A percentile compares a stretch with the other conserved stretches of the same genome.
Conservation (phyloP, 2,888 invertebrate species). For the Bellardia pandia region DNA sequence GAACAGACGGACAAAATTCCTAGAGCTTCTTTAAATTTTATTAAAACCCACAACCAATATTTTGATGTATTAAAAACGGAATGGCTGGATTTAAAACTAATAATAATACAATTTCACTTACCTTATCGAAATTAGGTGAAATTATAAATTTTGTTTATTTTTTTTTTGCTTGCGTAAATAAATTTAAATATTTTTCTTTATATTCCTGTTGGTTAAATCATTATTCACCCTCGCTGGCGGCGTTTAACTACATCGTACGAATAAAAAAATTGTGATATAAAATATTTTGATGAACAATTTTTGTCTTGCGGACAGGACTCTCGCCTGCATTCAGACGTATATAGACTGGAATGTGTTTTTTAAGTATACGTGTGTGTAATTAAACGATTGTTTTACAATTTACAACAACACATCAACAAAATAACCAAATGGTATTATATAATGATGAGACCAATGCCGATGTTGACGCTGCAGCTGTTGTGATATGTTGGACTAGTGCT, state of each 20-base stretch:
- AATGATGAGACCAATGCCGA: conserved; percentile 19
- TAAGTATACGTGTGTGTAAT: conserved; percentile 21
- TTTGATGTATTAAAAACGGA: no score
- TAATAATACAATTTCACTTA: conserved; percentile 1
- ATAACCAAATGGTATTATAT: conserved; percentile 47
- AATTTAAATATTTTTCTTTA: not conserved
- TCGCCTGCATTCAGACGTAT: no score
- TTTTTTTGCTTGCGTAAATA: not conserved
- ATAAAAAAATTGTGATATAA: not conserved
- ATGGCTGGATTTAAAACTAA: no score
- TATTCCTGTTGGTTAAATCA: conserved; percentile 1
- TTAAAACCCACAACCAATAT: no score
- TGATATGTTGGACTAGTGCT: not conserved
- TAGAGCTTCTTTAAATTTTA: no score
- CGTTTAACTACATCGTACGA: not conserved
- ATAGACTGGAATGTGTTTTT: not conserved
- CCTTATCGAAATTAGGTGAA: not conserved
- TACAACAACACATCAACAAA: conserved; percentile 27
- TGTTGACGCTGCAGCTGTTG: not conserved
- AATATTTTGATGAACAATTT: conserved; percentile 1
- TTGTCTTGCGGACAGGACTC: not conserved
- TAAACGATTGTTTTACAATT: conserved; percentile 68
- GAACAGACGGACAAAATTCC: no score
- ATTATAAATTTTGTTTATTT: not conserved
- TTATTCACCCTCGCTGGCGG: not conserved